Evolutionary conservation across 92 coral and sea anemone species (phyloP).

Genomic region (Heteractis magnifica): DNA sequence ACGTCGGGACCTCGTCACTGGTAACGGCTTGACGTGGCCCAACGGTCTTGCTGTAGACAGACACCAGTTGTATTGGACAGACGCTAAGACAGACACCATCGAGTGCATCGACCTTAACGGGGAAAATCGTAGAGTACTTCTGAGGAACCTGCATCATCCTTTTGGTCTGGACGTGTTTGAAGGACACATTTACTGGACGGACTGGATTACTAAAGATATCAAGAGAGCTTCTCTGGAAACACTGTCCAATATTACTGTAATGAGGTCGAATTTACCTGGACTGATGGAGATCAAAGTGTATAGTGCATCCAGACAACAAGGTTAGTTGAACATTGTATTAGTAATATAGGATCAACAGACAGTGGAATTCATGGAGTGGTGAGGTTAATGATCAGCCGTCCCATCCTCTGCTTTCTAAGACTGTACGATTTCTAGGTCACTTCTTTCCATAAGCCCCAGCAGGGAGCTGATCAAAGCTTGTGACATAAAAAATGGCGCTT

Average conservation of each 20-base stretch:
- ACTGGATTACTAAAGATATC: conserved; percentile 66
- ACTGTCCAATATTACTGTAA: conserved; percentile 39
- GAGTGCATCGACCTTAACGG: conserved; percentile 69
- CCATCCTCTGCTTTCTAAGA: too few relatives aligned
- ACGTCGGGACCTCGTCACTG: conserved; percentile 60
- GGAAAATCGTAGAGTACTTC: conserved; percentile 43
- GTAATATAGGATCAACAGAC: background rate
- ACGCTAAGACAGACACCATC: conserved; percentile 59
- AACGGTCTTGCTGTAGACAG: conserved; percentile 85
- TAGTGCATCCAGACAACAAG: conserved; percentile 53
- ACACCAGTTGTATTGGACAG: conserved; percentile 79
- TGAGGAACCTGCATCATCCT: conserved; percentile 59
- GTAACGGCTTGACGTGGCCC: conserved; percentile 71
- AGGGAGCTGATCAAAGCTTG: too few relatives aligned
- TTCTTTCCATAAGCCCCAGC: too few relatives aligned
- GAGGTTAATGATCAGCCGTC: background rate
- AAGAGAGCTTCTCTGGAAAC: conserved; percentile 46
- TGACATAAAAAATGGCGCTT: too few relatives aligned
- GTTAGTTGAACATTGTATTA: conserved; percentile 37
- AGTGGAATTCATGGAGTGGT: background rate
- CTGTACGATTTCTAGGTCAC: too few relatives aligned
- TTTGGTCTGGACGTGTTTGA: conserved; percentile 82
- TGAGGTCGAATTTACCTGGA: conserved; percentile 68
- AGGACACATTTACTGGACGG: conserved; percentile 86
- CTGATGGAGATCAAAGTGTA: conserved; percentile 81